Conservation (phyloP, 2,797 vertebrate genomes). For the Takifugu ocellatus region DNA sequence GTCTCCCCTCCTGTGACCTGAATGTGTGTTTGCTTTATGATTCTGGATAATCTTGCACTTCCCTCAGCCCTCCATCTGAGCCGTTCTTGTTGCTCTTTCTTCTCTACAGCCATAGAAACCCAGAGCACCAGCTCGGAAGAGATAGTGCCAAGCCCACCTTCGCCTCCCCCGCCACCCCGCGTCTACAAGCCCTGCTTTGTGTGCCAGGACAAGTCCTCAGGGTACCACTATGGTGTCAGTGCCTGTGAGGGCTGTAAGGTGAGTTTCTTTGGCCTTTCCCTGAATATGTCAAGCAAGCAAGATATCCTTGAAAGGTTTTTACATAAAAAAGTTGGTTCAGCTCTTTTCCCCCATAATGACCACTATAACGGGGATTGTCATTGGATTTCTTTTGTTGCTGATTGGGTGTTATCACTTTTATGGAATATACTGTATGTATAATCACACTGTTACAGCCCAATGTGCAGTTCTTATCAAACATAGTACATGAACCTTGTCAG, state of each 20-base stretch:
- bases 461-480: slow-evolving; percentile 17
- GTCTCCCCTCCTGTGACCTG: slow-evolving; percentile 22
- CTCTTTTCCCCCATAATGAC: too few species aligned
- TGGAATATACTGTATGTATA: background rate
- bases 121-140: slow-evolving; percentile 92
- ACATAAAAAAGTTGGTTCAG: too few species aligned
- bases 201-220: slow-evolving; percentile 95
- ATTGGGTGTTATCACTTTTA: slow-evolving; percentile 6
- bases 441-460: slow-evolving; percentile 9
- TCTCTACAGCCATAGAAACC: slow-evolving; percentile 84
- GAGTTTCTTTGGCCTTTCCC: slow-evolving; percentile 55
- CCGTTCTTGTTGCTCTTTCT: slow-evolving; percentile 32
- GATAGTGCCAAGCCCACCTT: slow-evolving; percentile 89
- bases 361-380: too few species aligned
- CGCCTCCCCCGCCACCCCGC: slow-evolving; percentile 88
- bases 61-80: slow-evolving; percentile 45
- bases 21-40: slow-evolving; percentile 31
- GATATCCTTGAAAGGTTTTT: slow-evolving; percentile 28
- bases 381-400: background rate
- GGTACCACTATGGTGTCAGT: slow-evolving; percentile 95
- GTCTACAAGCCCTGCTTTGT: slow-evolving; percentile 96
- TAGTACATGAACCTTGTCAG: slow-evolving; percentile 17
- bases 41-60: slow-evolving; percentile 44
- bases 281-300: slow-evolving; percentile 56
- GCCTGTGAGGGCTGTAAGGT: slow-evolving; percentile 95